These are phyloP conservation scores for Chalcis sispes DNA, from an alignment of 2,888 invertebrate genomes.

Conservation along the genomic window DNA sequence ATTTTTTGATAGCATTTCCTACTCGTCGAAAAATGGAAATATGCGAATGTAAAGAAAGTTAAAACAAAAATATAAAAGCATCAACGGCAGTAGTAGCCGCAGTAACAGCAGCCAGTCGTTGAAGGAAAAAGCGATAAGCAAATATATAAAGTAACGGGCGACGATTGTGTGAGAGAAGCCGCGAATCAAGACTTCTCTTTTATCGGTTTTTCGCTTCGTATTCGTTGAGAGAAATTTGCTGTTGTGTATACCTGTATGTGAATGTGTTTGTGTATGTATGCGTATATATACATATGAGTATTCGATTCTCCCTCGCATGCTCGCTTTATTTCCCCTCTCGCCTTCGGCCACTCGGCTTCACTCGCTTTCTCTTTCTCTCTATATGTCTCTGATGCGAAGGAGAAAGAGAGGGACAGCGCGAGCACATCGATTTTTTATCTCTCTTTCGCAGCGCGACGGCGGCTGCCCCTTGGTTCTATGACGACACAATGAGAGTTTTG, in stretches of 20 bases:
- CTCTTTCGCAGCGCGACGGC: constrained; percentile 18
- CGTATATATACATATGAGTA: background rate
- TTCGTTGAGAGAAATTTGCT: background rate
- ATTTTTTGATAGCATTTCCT: no score
- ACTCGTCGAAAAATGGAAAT: no score
- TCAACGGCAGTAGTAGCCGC: no score
- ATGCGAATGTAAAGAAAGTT: no score
- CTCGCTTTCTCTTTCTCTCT: background rate
- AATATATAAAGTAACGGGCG: no score
- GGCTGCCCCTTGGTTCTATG: background rate
- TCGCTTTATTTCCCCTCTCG: background rate
- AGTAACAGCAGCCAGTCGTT: background rate
- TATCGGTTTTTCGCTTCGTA: constrained; percentile 43
- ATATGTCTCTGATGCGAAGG: background rate
- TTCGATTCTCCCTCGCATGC: constrained; percentile 40
- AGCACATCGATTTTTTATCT: constrained; percentile 52
- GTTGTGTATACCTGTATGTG: background rate
- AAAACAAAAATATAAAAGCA: no score
- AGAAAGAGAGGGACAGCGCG: constrained; percentile 43
- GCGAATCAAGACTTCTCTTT: background rate
- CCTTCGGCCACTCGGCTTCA: background rate
- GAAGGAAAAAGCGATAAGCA: background rate
- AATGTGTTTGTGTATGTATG: background rate
- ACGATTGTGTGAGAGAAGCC: no score
- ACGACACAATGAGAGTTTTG: constrained; percentile 63